Evolutionary conservation across 2,888 invertebrate species (phyloP), one percentile per base, ranked within the genome.

Genomic region (Heliconius charithonia): DNA sequence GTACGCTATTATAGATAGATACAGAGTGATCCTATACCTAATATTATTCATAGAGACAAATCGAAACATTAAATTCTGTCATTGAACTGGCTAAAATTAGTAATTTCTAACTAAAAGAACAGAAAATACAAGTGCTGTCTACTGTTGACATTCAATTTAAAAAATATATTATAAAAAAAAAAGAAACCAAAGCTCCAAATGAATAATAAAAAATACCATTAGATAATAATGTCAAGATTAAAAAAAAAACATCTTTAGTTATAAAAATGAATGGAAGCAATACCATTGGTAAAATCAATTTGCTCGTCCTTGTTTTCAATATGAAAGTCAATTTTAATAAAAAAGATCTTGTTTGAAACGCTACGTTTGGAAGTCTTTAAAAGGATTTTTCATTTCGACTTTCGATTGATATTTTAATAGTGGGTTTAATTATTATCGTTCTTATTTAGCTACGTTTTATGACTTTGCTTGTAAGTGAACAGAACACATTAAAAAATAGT

Each of bases 261-360:
- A 70, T 72, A 32, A 72, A 72, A 72, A 56, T 72, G 56, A 56
- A 72, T 32, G 29, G 71, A 29, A 71, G 71, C 29, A 71, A 71
- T 29, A 29, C 56, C 56, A 32, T 72, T 72, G 56, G 51, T 56
- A 59, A 72, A 72, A 72, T 59, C 72, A 72, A 72, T 72, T 72
- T 59, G 72, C 72, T 72, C 72, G 56, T 72, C 56, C 56, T 72
- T 72, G 72, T 72, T 72, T 72, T 59, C 56, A 72, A 72, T 59
- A 72, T 72, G n/a, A 72, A 56, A 72, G 72, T 72, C 32, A 72
- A 59, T 72, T 72, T 72, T 72, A 72, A 72, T 72, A 59, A 72
- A 59, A 72, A 72, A n/a, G 32, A 59, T 59, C 72, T 72, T 72
- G 72, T 72, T 72, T 72, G 56, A 72, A 72, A 56, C 29, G 72